A percentile compares a stretch with the other conserved stretches of the same genome.
Conservation (phyloP, 2,888 invertebrate species). For the Tachystola acroxantha region DNA sequence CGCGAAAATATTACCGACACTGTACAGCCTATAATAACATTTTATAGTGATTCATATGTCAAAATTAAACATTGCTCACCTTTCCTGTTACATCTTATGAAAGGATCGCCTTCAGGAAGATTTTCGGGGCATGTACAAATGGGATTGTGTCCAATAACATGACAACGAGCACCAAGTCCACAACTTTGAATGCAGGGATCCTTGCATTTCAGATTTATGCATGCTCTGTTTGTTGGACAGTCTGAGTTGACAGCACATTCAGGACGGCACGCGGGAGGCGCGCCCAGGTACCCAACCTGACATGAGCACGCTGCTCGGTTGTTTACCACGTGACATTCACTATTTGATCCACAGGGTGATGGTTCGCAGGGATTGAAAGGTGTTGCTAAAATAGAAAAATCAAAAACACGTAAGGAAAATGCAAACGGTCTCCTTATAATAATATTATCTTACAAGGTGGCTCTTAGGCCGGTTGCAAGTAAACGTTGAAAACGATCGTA, state of each 20-base stretch:
- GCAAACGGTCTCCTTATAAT: background rate
- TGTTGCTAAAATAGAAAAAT: conserved; percentile 24
- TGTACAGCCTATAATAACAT: too few species aligned
- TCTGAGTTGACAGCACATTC: conserved; percentile 88
- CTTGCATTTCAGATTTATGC: conserved; percentile 85
- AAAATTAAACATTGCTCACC: conserved; percentile 37
- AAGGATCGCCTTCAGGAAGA: conserved; percentile 86
- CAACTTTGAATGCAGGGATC: conserved; percentile 88
- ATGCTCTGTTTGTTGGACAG: conserved; percentile 84
- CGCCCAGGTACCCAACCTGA: conserved; percentile 81
- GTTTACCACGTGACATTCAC: conserved; percentile 83
- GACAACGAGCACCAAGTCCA: conserved; percentile 86
- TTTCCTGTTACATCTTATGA: conserved; percentile 80
- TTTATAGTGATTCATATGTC: too few species aligned
- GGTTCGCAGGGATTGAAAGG: conserved; percentile 83
- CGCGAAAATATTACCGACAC: too few species aligned
- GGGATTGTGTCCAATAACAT: conserved; percentile 88
- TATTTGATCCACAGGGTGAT: conserved; percentile 87
- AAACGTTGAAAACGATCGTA: too few species aligned
- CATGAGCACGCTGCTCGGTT: conserved; percentile 87
- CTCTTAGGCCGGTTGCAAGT: too few species aligned
- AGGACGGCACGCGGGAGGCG: conserved; percentile 86
- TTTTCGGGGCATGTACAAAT: conserved; percentile 85
- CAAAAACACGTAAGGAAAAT: background rate
- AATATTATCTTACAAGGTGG: too few species aligned